Evolutionary conservation across 2,888 invertebrate species (phyloP).

Genomic region (Diachrysia chrysitis): DNA sequence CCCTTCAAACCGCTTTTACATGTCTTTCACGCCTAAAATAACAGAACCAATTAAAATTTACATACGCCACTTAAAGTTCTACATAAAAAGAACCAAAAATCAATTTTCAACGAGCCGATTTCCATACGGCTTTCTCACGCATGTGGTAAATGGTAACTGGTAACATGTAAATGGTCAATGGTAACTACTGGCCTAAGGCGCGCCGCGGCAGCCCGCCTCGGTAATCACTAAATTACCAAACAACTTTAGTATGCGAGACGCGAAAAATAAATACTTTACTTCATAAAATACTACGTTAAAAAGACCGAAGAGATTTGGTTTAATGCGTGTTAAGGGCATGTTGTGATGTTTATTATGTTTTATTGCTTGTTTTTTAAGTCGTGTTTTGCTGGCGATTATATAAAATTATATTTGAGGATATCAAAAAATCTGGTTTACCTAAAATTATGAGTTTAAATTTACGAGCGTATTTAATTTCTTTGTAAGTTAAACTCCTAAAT

Average conservation of each 20-base stretch:
- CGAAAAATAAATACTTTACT: slow-evolving; percentile 82
- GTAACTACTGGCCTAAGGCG: slow-evolving; percentile 64
- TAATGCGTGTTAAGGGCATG: slow-evolving; percentile 46
- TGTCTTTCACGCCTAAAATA: background rate
- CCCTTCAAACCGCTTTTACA: background rate
- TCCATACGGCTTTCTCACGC: slow-evolving; percentile 54
- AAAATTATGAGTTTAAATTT: too few species aligned
- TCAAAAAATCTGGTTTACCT: too few species aligned
- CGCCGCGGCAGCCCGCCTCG: slow-evolving; percentile 64
- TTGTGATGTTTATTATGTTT: slow-evolving; percentile 7
- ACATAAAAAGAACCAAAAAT: slow-evolving; percentile 38
- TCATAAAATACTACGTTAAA: slow-evolving; percentile 53
- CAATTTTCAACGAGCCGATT: slow-evolving; percentile 49
- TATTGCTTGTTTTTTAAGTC: background rate
- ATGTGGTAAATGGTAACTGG: slow-evolving; percentile 8
- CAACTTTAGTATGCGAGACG: slow-evolving; percentile 72
- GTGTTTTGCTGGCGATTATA: too few species aligned
- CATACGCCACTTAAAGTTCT: slow-evolving; percentile 15
- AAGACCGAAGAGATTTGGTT: slow-evolving; percentile 67
- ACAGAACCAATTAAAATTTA: slow-evolving; percentile 23
- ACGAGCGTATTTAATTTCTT: too few species aligned
- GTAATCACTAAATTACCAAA: slow-evolving; percentile 85
- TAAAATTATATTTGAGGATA: too few species aligned
- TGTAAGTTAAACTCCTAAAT: too few species aligned
- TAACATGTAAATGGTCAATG: slow-evolving; percentile 6